Evolutionary conservation across 2,888 invertebrate genomes (phyloP).

Genomic region (Neocrepidodera transversa): DNA sequence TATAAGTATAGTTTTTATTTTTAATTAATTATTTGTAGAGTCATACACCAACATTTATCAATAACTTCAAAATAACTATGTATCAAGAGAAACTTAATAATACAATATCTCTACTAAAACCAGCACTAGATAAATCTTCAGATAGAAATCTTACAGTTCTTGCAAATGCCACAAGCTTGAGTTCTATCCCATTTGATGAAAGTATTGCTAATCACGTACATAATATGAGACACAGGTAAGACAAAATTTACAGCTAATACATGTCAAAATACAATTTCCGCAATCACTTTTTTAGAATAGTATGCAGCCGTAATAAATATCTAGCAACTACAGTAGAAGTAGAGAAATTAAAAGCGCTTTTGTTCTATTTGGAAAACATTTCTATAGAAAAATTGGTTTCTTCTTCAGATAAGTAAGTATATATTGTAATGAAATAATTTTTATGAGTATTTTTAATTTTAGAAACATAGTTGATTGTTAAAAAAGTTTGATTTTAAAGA

Average conservation of each 20-base stretch:
- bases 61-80: constrained; percentile 37
- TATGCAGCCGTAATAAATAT: constrained; percentile 63
- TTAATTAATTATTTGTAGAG: constrained; percentile 32
- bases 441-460: too few species aligned
- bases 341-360: constrained; percentile 64
- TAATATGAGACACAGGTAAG: constrained; percentile 39
- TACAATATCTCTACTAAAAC: constrained; percentile 19
- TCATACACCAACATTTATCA: constrained; percentile 39
- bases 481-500: too few species aligned
- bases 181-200: constrained; percentile 32
- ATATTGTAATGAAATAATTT: too few species aligned
- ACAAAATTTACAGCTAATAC: background rate
- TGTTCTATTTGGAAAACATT: constrained; percentile 58
- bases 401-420: constrained; percentile 31
- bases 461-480: too few species aligned
- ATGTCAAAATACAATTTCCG: background rate
- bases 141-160: background rate
- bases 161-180: constrained; percentile 23
- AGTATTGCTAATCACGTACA: constrained; percentile 29
- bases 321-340: constrained; percentile 65
- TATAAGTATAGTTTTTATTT: too few species aligned
- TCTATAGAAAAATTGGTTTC: constrained; percentile 33
- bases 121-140: constrained; percentile 25
- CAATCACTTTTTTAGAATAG: constrained; percentile 33
- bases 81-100: constrained; percentile 37